phyloP scores from a whole-genome alignment of 2,888 invertebrate species.

The Caenorhabditis drosophilae region DNA sequence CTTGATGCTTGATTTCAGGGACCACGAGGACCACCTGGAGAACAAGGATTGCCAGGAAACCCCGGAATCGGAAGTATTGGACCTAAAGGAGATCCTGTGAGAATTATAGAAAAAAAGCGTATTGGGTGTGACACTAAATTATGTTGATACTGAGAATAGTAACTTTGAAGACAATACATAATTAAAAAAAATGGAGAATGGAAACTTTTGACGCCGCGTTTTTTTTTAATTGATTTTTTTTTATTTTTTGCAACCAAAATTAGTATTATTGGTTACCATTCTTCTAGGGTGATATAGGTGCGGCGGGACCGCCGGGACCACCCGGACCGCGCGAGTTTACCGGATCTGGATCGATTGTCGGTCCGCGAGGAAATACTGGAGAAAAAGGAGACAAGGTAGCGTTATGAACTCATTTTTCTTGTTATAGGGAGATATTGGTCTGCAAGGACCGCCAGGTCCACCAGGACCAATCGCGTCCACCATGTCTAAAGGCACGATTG shows the following conservation, averaged over 20 bases:
- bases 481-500: slow-evolving; percentile 64
- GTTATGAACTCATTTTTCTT: slow-evolving; percentile 27
- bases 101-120: slow-evolving; percentile 17
- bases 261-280: background rate
- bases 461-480: slow-evolving; percentile 62
- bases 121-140: background rate
- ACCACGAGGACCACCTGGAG: slow-evolving; percentile 69
- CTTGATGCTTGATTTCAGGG: slow-evolving; percentile 57
- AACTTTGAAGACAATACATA: too few relatives aligned
- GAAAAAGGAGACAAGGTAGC: slow-evolving; percentile 65
- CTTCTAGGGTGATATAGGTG: slow-evolving; percentile 67
- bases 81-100: slow-evolving; percentile 70
- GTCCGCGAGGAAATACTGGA: slow-evolving; percentile 61
- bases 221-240: background rate
- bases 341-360: slow-evolving; percentile 62
- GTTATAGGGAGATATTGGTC: slow-evolving; percentile 65
- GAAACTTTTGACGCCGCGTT: too few relatives aligned
- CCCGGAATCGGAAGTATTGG: slow-evolving; percentile 69
- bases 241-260: background rate
- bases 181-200: too few relatives aligned
- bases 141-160: too few relatives aligned
- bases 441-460: slow-evolving; percentile 60
- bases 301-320: slow-evolving; percentile 71
- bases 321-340: slow-evolving; percentile 67
- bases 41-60: slow-evolving; percentile 69